phyloP scores from a whole-genome alignment of 1,140 invertebrate genomes.

The Hylaeus anthracinus region DNA sequence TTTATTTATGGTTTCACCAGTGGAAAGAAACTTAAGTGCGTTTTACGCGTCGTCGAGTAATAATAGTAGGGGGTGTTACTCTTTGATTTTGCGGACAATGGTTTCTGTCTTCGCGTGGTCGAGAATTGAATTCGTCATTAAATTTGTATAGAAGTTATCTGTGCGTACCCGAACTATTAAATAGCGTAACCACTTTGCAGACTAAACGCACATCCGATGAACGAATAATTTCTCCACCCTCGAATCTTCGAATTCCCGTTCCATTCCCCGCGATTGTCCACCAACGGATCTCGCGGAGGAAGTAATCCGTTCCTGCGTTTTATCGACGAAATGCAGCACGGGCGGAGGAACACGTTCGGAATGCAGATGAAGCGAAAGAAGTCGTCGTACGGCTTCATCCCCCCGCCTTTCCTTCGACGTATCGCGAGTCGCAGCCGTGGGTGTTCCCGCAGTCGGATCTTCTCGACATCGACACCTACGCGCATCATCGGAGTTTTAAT shows the following conservation, averaged over 20 bases:
- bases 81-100: not conserved
- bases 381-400: constrained; percentile 17
- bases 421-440: constrained; percentile 6
- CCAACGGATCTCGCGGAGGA: no score
- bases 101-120: not conserved
- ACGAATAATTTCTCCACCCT: no score
- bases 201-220: no score
- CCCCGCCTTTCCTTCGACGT: no score
- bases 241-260: no score
- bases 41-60: not conserved
- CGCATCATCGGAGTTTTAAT: constrained; percentile 64
- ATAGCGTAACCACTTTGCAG: no score
- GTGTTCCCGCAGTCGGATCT: constrained; percentile 14
- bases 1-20: constrained; percentile 38
- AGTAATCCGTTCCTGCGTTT: not conserved
- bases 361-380: constrained; percentile 38
- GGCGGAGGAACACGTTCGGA: not conserved
- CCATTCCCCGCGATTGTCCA: not conserved
- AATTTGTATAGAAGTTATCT: no score
- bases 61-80: not conserved
- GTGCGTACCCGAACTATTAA: no score
- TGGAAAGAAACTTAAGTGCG: constrained; percentile 1
- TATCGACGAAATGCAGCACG: not conserved
- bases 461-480: constrained; percentile 57
- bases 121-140: no score